These are phyloP conservation scores for Hirundo rustica DNA, from an alignment of 2,797 vertebrate genomes.

Conservation along the genomic window DNA sequence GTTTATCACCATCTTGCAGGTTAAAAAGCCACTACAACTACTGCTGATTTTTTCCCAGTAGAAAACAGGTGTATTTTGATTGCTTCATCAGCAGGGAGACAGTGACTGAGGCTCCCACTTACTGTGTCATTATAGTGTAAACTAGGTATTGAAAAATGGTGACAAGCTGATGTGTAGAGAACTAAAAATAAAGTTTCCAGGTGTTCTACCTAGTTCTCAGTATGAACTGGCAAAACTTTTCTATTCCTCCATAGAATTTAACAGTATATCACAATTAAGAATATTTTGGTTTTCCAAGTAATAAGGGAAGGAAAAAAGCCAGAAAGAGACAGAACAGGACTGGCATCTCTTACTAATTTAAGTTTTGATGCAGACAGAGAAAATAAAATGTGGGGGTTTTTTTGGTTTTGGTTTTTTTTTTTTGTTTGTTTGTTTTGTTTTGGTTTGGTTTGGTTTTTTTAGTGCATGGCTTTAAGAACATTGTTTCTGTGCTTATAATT, in stretches of 20 bases:
- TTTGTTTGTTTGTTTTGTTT: background rate
- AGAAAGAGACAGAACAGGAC: background rate
- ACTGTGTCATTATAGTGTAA: conserved; percentile 58
- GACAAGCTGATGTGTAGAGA: conserved; percentile 51
- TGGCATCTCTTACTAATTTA: background rate
- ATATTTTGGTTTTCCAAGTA: background rate
- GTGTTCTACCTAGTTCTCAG: conserved; percentile 44
- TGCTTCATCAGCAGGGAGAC: conserved; percentile 68
- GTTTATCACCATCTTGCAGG: conserved; percentile 68
- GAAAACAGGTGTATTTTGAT: conserved; percentile 78
- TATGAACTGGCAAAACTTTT: conserved; percentile 2
- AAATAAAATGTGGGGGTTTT: background rate
- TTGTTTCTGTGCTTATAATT: background rate
- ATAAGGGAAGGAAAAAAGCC: background rate
- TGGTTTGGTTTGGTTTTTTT: background rate
- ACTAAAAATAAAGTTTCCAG: conserved; percentile 64
- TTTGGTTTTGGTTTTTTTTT: background rate
- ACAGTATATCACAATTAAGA: background rate
- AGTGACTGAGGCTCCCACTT: conserved; percentile 39
- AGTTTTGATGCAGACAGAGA: background rate
- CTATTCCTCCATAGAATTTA: background rate
- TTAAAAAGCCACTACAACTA: conserved; percentile 65
- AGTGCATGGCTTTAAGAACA: background rate
- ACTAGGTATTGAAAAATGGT: conserved; percentile 58
- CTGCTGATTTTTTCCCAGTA: conserved; percentile 61